phyloP scores from a whole-genome alignment of 2,888 invertebrate genomes.

The Orchesella flavescens region DNA sequence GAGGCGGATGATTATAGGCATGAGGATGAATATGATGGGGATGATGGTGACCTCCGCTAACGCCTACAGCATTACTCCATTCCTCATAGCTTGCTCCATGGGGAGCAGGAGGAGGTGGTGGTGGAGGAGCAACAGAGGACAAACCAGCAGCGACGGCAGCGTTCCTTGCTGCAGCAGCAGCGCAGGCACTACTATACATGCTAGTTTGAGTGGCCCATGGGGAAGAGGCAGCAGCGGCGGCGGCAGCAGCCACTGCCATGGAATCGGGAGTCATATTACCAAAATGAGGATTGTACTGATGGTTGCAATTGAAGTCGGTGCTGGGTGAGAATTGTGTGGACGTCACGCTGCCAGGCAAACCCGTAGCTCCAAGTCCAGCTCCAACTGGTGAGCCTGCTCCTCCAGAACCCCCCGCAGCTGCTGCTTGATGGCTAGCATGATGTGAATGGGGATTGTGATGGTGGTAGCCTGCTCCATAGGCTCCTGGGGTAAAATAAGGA shows the following conservation, averaged over 20 bases:
- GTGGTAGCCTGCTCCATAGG: constrained; percentile 62
- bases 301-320: constrained; percentile 70
- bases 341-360: constrained; percentile 56
- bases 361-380: constrained; percentile 54
- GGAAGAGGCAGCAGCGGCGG: constrained; percentile 49
- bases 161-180: constrained; percentile 64
- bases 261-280: constrained; percentile 67
- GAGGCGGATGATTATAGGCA: constrained; percentile 48
- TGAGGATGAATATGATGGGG: constrained; percentile 61
- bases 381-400: constrained; percentile 56
- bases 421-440: constrained; percentile 56
- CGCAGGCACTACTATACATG: constrained; percentile 70
- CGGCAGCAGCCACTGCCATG: constrained; percentile 66
- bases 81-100: constrained; percentile 63
- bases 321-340: constrained; percentile 71
- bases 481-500: constrained; percentile 69
- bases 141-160: constrained; percentile 48
- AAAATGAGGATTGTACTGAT: constrained; percentile 66
- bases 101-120: constrained; percentile 55
- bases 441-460: constrained; percentile 62
- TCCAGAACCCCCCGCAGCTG: constrained; percentile 37
- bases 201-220: constrained; percentile 65
- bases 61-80: constrained; percentile 54
- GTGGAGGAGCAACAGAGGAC: constrained; percentile 36
- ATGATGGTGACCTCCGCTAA: constrained; percentile 58